Evolutionary conservation across 2,113 vertebrate genomes (phyloP), one percentile per base, ranked within the genome.

Genomic region (Misgurnus mizolepis): DNA sequence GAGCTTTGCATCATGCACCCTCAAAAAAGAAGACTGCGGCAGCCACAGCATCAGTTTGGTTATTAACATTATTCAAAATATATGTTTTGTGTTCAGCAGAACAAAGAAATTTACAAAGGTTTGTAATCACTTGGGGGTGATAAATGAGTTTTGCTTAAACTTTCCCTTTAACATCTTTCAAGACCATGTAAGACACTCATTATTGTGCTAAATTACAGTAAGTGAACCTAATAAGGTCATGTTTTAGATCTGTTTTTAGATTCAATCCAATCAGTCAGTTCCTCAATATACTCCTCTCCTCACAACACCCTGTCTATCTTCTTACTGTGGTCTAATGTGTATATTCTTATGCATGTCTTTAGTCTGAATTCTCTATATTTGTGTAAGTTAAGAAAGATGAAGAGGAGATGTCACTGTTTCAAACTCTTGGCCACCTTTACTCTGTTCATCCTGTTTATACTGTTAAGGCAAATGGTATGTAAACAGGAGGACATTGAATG

Each of bases 341-440:
- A 58, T 76, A 64, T 76, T 76, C 41, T 76, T 76, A 60, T 62
- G 58, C 22, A n/a, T 64, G 73, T 60, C 60, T 76, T 64, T 49
- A 64, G 73, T 17, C 73, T 18, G 50, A 76, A 50, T 76, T 76
- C 73, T 43, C 58, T 47, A 18, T 12, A 61, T 27, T 61, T 12
- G 41, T 64, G 73, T 76, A 64, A 64, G 73, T 50, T 18, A 43
- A 39, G 73, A 49, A 76, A 76, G 73, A 64, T 17, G 79, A 50
- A 5, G 14, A 45, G 39, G 49, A 39, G 68, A 71, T 14, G 41
- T 41, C 39, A 22, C 69, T 0, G 11, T 56, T 66, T 55, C 6
- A 40, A 39, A 22, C 47, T 4, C 15, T 71, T 40, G n/a, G 9
- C 41, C 71, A 45, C 71, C 11, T 18, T 22, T 49, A 2, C 17